A percentile compares a stretch with the other conserved stretches of the same genome.
Conservation (phyloP, 1,140 invertebrate genomes). For the Caerostris extrusa region DNA sequence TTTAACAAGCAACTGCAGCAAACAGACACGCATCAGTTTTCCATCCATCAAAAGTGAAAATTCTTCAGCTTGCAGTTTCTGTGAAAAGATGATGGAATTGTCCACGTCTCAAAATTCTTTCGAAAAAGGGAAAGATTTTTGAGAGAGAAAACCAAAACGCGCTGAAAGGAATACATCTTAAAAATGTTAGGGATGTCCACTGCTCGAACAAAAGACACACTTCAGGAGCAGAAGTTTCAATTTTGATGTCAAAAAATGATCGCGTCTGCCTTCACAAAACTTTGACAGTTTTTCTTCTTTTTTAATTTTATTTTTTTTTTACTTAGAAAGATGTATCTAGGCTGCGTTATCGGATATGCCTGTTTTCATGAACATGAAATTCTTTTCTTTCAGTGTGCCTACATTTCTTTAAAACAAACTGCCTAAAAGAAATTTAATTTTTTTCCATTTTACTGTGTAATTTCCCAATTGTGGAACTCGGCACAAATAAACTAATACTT, state of each 20-base stretch:
- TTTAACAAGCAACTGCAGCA: too few relatives aligned
- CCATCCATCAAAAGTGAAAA: not conserved
- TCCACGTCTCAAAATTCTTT: not conserved
- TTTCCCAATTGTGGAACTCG: too few relatives aligned
- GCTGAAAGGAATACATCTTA: conserved; percentile 8
- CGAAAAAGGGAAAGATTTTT: not conserved
- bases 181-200: conserved; percentile 12
- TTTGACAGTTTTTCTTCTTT: not conserved
- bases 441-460: too few relatives aligned
- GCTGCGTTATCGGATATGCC: too few relatives aligned
- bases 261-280: not conserved
- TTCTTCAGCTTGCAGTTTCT: not conserved
- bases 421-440: too few relatives aligned
- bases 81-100: not conserved
- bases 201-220: not conserved
- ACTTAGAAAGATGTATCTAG: too few relatives aligned
- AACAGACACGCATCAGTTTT: not conserved
- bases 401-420: too few relatives aligned
- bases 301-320: too few relatives aligned
- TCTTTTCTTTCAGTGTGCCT: too few relatives aligned
- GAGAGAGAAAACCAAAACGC: not conserved
- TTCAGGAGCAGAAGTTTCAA: not conserved
- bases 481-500: too few relatives aligned
- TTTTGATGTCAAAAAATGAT: conserved; percentile 24
- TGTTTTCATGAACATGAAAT: too few relatives aligned